A percentile compares a stretch with the other conserved stretches of the same genome.
Evolutionary conservation across 2,113 vertebrate species (phyloP).

Genomic region (Paracanthobrama guichenoti): DNA sequence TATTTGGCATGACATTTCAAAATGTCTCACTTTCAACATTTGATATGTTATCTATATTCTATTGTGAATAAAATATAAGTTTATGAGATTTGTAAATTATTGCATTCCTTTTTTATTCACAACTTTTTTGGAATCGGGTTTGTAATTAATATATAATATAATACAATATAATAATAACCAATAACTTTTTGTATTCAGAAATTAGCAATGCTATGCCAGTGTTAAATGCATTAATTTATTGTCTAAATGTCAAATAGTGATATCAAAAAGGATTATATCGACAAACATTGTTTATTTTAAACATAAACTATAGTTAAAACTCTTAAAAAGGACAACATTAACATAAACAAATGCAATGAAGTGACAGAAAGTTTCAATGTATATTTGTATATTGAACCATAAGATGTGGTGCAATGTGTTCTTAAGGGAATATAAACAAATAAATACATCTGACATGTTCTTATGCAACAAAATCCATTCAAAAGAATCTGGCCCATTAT

Average conservation of each 20-base stretch:
- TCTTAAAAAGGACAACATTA: no score
- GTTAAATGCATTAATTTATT: not conserved
- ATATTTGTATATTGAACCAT: not conserved
- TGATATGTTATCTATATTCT: no score
- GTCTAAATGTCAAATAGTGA: not conserved
- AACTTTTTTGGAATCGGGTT: no score
- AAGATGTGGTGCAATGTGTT: not conserved
- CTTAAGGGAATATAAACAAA: slow-evolving; percentile 13
- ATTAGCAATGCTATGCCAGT: not conserved
- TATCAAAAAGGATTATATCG: no score
- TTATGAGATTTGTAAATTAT: no score
- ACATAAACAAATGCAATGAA: not conserved
- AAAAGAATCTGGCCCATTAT: slow-evolving; percentile 20
- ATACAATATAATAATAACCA: not conserved
- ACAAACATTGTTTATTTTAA: no score
- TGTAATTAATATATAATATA: not conserved
- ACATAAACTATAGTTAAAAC: no score
- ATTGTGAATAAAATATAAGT: no score
- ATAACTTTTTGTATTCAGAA: not conserved
- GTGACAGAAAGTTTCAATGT: not conserved
- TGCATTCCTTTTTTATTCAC: no score
- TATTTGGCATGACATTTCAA: no score
- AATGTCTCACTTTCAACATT: no score
- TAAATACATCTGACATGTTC: slow-evolving; percentile 15
- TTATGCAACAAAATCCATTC: slow-evolving; percentile 45